Evolutionary conservation across 2,113 vertebrate species (phyloP), one percentile per base, ranked within the genome.

Genomic region (Vulpes lagopus): DNA sequence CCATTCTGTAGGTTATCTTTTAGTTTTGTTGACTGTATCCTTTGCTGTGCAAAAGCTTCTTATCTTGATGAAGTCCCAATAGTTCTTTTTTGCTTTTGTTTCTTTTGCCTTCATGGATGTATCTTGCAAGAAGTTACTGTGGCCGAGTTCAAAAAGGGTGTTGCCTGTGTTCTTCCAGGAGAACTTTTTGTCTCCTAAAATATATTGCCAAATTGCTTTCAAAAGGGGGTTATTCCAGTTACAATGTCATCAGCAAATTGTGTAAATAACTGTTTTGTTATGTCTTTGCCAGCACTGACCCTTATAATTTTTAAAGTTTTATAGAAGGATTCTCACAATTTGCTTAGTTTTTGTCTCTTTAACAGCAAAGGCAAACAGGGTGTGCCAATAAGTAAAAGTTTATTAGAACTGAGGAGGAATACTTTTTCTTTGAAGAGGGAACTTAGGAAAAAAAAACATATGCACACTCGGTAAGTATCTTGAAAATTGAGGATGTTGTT

Each of bases 401-500:
- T 83, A 64, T 84, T 81, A 51, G 67, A 96, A 86, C 53, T 64
- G 32, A 30, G 74, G 14, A 64, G 74, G 73, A n/a, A 57, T 71
- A 38, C 3, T 85, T 92, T 85, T 92, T 92, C 80, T 94, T 92
- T 65, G 90, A 97, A 97, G 94, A 96, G 64, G 96, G 94, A 98
- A 96, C 92, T 98, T 84, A 49, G 27, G 43, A 43, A 81, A 88
- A 96, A 81, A 60, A 81, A 51, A n/a, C 23, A 30, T 0, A 30
- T 1, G 57, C 30, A 57, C 6, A 7, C 35, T 96, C 89, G 35
- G 87, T 95, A 92, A 96, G 85, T 94, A 85, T 87, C 71, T 97
- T 97, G 95, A 96, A 95, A 94, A 97, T 88, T 96, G 97, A 91
- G 96, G 96, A 94, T 97, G 96, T 97, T 93, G 60, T 62, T 95